Evolutionary conservation across 2,888 invertebrate species (phyloP).

Genomic region (Campoplex capitator): DNA sequence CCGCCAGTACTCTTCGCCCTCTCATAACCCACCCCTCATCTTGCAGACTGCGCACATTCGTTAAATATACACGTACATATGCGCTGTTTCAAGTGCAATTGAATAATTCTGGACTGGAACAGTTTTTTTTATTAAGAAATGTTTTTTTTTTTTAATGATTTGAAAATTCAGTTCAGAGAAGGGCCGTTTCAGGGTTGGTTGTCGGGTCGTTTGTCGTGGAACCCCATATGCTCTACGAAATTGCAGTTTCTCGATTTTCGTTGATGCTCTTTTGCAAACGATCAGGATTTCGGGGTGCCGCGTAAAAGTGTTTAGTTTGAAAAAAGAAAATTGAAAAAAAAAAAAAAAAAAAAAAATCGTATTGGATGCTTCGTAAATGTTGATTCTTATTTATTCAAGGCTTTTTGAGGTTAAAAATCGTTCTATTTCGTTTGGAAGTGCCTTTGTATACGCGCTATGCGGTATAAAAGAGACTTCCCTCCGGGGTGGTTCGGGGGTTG

Average conservation of each 20-base stretch:
- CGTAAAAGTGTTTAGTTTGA: background rate
- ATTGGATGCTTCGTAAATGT: too few relatives aligned
- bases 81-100: background rate
- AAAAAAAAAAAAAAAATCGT: background rate
- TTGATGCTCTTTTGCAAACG: background rate
- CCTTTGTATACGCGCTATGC: constrained; percentile 14
- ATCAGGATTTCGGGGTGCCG: background rate
- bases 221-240: background rate
- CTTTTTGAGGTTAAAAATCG: background rate
- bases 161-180: background rate
- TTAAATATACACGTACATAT: constrained; percentile 53
- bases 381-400: background rate
- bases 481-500: background rate
- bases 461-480: constrained; percentile 42
- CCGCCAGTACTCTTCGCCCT: constrained; percentile 40
- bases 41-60: constrained; percentile 45
- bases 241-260: too few relatives aligned
- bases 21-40: constrained; percentile 49
- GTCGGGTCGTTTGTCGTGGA: background rate
- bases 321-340: background rate
- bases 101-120: background rate
- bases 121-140: background rate
- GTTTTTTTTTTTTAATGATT: background rate
- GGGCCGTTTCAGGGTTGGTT: background rate
- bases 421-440: constrained; percentile 2